These are phyloP conservation scores for Hirtodrosophila trivittata DNA, from an alignment of 2,888 invertebrate species.

Conservation along the genomic window DNA sequence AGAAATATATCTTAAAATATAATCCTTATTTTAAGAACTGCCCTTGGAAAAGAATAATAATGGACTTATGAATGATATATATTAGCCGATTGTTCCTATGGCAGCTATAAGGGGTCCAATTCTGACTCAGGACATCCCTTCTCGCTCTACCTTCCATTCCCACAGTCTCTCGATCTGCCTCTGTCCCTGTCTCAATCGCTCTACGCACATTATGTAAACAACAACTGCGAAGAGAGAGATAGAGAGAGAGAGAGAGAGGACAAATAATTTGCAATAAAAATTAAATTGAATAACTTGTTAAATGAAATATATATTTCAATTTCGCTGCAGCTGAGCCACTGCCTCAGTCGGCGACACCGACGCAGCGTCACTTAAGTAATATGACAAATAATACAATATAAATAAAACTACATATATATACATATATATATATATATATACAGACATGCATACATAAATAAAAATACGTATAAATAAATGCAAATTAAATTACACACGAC, in stretches of 20 bases:
- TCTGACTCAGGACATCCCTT: too few species aligned
- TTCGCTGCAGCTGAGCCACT: constrained; percentile 23
- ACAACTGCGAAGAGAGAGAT: not conserved
- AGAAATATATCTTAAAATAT: too few species aligned
- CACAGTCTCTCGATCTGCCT: too few species aligned
- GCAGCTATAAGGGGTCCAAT: too few species aligned
- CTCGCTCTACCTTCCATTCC: too few species aligned
- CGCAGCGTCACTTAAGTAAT: constrained; percentile 45
- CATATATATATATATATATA: not conserved
- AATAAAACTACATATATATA: constrained; percentile 11
- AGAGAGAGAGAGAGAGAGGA: not conserved
- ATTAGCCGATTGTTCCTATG: too few species aligned
- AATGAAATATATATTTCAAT: constrained; percentile 76
- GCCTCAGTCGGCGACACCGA: not conserved
- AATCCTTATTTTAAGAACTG: too few species aligned
- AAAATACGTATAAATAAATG: constrained; percentile 63
- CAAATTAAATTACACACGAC: constrained; percentile 60
- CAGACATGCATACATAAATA: too few species aligned
- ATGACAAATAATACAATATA: constrained; percentile 58
- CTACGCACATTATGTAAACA: too few species aligned
- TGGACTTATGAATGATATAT: too few species aligned
- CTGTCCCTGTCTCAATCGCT: too few species aligned
- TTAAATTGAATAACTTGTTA: constrained; percentile 75
- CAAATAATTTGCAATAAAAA: constrained; percentile 65
- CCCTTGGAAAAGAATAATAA: too few species aligned